Conservation (phyloP, 2,888 invertebrate genomes). For the Drosophila planitibia region DNA sequence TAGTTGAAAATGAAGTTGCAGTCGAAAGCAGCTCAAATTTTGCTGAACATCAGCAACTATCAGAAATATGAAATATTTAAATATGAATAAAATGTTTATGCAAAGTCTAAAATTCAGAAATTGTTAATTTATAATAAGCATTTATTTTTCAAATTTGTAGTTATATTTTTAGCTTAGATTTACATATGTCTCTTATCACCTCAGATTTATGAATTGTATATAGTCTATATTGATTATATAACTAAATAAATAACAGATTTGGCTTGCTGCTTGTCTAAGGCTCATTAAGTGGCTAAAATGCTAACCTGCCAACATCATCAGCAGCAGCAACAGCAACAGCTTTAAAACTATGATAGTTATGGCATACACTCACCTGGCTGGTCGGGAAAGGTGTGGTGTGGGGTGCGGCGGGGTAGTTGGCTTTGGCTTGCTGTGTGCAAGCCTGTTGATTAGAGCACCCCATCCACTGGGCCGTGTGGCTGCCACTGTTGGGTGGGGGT, state of each 20-base stretch:
- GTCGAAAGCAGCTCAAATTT: background rate
- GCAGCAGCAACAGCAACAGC: conserved; percentile 2
- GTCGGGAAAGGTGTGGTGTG: no score
- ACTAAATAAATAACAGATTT: background rate
- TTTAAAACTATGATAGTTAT: conserved; percentile 6
- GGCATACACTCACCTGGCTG: conserved; percentile 11
- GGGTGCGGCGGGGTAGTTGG: background rate
- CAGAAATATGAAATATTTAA: background rate
- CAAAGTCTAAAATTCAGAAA: background rate
- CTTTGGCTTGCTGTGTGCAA: conserved; percentile 13
- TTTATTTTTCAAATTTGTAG: background rate
- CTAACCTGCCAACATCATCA: background rate
- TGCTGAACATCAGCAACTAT: no score
- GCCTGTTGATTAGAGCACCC: conserved; percentile 53
- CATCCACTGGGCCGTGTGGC: conserved; percentile 16
- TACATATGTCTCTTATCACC: background rate
- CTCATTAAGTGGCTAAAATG: conserved; percentile 16
- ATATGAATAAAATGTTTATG: background rate
- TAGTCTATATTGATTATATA: background rate
- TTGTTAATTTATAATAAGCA: background rate
- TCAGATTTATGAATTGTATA: background rate
- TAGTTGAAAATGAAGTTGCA: background rate
- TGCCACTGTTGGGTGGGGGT: background rate
- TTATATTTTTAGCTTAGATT: background rate
- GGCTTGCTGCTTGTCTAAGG: background rate